A percentile compares a stretch with the other conserved stretches of the same genome.
phyloP scores from a whole-genome alignment of 2,888 invertebrate species.

The Lasioglossum zephyrum region DNA sequence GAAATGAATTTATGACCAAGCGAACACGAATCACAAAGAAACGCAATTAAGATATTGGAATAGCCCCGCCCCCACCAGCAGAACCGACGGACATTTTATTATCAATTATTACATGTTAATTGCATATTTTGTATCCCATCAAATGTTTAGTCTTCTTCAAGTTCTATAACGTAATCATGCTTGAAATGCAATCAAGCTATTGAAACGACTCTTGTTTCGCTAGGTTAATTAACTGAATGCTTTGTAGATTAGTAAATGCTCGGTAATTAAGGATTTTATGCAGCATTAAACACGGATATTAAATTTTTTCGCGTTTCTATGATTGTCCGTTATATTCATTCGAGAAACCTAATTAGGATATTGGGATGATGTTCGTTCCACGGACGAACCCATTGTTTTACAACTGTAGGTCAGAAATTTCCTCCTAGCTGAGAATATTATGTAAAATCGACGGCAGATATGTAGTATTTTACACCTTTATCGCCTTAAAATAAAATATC shows the following conservation, averaged over 20 bases:
- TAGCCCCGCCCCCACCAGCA: neutral
- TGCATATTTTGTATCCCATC: neutral
- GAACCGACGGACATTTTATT: neutral
- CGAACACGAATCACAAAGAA: neutral
- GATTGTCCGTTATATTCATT: neutral
- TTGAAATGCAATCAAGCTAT: neutral
- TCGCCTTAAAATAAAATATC: neutral
- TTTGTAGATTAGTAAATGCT: neutral
- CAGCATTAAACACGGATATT: neutral
- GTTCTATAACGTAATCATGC: neutral
- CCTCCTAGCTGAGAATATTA: neutral
- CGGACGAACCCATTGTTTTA: neutral
- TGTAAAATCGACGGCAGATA: neutral
- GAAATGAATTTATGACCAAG: neutral
- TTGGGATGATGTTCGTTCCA: neutral
- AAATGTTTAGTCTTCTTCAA: neutral
- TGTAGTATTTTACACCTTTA: neutral
- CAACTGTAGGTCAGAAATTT: neutral
- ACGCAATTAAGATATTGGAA: neutral
- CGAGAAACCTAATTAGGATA: neutral
- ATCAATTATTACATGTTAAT: neutral
- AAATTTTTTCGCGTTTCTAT: neutral
- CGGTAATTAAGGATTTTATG: neutral
- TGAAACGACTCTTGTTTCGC: neutral
- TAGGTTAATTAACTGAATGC: neutral